Percentiles rank a stretch among this genome's conserved stretches.
Conservation (phyloP, 1,140 invertebrate genomes). For the Papilio xuthus region DNA sequence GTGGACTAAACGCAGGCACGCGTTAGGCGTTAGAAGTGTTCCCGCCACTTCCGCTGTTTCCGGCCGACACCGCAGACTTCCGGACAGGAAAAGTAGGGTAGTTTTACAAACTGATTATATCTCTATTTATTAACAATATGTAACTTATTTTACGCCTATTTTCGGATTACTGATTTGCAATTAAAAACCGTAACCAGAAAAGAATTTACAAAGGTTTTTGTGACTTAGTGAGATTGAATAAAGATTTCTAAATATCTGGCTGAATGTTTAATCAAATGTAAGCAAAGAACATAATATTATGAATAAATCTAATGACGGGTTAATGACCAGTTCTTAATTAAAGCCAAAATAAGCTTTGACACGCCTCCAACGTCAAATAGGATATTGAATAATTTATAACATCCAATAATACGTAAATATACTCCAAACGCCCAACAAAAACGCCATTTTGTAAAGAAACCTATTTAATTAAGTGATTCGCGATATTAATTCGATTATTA, state of each 20-base stretch:
- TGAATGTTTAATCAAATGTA: no score
- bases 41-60: conserved; percentile 51
- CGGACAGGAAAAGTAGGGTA: conserved; percentile 53
- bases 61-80: conserved; percentile 53
- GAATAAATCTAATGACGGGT: background rate
- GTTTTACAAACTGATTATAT: conserved; percentile 40
- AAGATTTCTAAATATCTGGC: no score
- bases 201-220: no score
- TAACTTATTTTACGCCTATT: background rate
- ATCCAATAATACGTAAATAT: conserved; percentile 38
- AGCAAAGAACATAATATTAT: no score
- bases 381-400: conserved; percentile 38
- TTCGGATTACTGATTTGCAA: background rate
- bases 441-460: conserved; percentile 60
- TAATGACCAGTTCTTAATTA: background rate
- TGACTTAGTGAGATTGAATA: no score
- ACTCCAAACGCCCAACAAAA: conserved; percentile 46
- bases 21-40: conserved; percentile 44
- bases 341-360: background rate
- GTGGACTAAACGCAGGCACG: conserved; percentile 55
- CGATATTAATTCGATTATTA: conserved; percentile 78
- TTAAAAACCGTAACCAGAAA: no score
- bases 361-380: background rate
- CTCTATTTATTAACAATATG: conserved; percentile 3
- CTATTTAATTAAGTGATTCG: conserved; percentile 79